Evolutionary conservation across 2,888 invertebrate species (phyloP).

Genomic region (Dicycla oo): DNA sequence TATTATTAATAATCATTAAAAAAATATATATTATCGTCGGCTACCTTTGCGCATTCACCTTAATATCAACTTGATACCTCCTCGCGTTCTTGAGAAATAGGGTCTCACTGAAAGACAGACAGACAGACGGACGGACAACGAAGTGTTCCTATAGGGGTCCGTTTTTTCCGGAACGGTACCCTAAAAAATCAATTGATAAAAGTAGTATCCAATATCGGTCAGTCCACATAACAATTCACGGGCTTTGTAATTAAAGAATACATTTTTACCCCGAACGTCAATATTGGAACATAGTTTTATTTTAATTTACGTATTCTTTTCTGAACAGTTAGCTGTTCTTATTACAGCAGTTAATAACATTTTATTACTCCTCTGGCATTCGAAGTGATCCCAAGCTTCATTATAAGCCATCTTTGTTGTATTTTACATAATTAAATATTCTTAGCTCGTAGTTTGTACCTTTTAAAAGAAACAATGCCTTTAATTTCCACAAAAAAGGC

Average conservation of each 20-base stretch:
- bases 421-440: slow-evolving; percentile 56
- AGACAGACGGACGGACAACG: no score
- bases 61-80: no score
- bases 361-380: slow-evolving; percentile 42
- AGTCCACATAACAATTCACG: slow-evolving; percentile 4
- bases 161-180: no score
- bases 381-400: slow-evolving; percentile 37
- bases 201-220: neutral
- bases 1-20: no score
- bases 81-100: no score
- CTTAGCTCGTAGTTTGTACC: slow-evolving; percentile 34
- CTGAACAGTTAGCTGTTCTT: slow-evolving; percentile 32
- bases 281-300: slow-evolving; percentile 25
- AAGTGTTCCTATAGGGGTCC: no score
- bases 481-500: slow-evolving; percentile 39
- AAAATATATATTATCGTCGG: no score
- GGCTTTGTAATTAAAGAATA: slow-evolving; percentile 14
- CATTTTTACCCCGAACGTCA: slow-evolving; percentile 12
- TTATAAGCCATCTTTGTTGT: slow-evolving; percentile 55
- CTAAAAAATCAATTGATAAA: neutral
- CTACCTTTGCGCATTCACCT: no score
- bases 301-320: slow-evolving; percentile 37
- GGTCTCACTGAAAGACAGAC: no score
- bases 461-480: slow-evolving; percentile 55
- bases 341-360: slow-evolving; percentile 40